Base-by-base conservation (phyloP, 1,140 invertebrate genomes). In the Meloidogyne exigua region DNA sequence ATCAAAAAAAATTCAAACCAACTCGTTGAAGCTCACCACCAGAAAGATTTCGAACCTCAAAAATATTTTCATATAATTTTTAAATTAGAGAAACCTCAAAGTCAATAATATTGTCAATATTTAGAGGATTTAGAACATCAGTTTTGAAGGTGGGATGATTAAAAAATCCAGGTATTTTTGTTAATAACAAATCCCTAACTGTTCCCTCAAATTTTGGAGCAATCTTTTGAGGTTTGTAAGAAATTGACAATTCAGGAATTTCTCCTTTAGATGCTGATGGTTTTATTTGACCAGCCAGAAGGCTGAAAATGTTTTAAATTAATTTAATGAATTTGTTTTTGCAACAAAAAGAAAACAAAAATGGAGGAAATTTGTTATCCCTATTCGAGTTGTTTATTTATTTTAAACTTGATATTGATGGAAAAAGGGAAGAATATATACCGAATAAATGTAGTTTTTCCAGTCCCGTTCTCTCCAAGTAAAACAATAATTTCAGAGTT, bases 151-250 rank as follows among this genome's bases (percentile, higher is more conserved):
- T 91, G 98, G 96, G 81, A 76, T 82, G 81, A 28, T 63, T 73
- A 26, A 82, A 49, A 83, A 82, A 82, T 21, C 75, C 80, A 2
- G 76, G 80, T 64, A 82, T 82, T 23, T 71, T 68, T 39, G 77
- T 69, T 12, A 78, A 44, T 21, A 81, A 68, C 36, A 81, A 66
- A 26, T 77, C 44, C 5, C 94, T 90, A 0, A 99, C 96, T 77
- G 93, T 78, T 28, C 76, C 76, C 15, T 78, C 76, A 76, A 80
- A 95, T 89, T 98, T 99, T 0, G 97, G 96, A 84, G 95, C 97
- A 84, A 99, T 99, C 88, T 99, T 99, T 89, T 99, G 97, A 57
- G 97, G 97, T 89, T 99, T 99, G 90, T 99, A 99, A 89, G 95
- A 98, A 83, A 99, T 96, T 88, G 98, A 94, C 75, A 99, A 88